A percentile compares a stretch with the other conserved stretches of the same genome.
Evolutionary conservation across 2,888 invertebrate species (phyloP).

Genomic region (Drosophila melanosoma): DNA sequence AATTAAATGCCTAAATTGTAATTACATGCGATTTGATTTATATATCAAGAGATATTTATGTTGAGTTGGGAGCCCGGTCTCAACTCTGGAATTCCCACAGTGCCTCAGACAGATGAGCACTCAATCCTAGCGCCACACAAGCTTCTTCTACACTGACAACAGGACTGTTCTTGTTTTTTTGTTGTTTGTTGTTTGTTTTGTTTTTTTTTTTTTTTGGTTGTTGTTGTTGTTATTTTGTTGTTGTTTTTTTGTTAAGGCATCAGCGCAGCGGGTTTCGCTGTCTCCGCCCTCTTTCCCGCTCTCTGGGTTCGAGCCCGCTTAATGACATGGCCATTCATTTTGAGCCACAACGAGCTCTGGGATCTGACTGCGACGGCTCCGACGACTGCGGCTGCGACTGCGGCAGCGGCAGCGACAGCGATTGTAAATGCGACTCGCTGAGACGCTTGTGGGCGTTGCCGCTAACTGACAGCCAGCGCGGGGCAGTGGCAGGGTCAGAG

Average conservation of each 20-base stretch:
- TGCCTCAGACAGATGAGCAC: conserved; percentile 56
- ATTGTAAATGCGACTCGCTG: conserved; percentile 17
- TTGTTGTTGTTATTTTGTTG: background rate
- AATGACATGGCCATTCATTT: conserved; percentile 78
- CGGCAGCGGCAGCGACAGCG: background rate
- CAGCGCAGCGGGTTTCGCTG: conserved; percentile 46
- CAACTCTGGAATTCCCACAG: conserved; percentile 50
- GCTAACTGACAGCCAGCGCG: conserved; percentile 65
- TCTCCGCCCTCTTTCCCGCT: conserved; percentile 15
- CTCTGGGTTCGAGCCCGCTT: conserved; percentile 40
- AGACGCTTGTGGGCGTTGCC: conserved; percentile 70
- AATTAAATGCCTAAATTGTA: conserved; percentile 71
- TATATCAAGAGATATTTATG: conserved; percentile 43
- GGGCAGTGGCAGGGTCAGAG: conserved; percentile 12
- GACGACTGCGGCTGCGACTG: background rate
- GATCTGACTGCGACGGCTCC: background rate
- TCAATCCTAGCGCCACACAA: conserved; percentile 62
- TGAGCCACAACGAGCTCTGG: conserved; percentile 53
- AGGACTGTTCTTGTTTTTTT: background rate
- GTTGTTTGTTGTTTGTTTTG: background rate
- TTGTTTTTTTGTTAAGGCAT: conserved; percentile 25
- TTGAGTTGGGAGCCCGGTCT: background rate
- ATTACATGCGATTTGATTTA: conserved; percentile 64
- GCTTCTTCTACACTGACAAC: conserved; percentile 26
- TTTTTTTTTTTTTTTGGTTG: background rate